A percentile compares a stretch with the other conserved stretches of the same genome.
These are phyloP conservation scores for Junonia oenone DNA, from an alignment of 2,888 invertebrate genomes.

Conservation along the genomic window DNA sequence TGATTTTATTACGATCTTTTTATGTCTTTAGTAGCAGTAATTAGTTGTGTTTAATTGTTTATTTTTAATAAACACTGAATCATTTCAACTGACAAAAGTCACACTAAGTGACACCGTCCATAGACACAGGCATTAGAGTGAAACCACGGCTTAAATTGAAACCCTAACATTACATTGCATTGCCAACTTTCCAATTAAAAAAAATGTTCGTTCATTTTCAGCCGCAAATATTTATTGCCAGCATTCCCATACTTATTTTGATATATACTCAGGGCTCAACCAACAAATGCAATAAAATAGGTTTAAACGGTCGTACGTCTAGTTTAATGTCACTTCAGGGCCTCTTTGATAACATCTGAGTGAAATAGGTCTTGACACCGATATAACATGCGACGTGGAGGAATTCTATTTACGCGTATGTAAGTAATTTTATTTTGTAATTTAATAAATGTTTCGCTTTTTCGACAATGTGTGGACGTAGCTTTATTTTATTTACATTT, in stretches of 20 bases:
- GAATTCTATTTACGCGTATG: neutral
- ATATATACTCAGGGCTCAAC: slow-evolving; percentile 9
- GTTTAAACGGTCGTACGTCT: slow-evolving; percentile 19
- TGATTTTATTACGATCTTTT: neutral
- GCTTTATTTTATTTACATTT: neutral
- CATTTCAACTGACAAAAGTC: too few species aligned
- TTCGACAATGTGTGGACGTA: neutral
- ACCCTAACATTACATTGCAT: too few species aligned
- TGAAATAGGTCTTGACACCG: slow-evolving; percentile 7
- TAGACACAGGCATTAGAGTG: too few species aligned
- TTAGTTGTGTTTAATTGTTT: too few species aligned
- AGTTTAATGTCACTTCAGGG: slow-evolving; percentile 20
- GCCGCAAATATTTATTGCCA: neutral
- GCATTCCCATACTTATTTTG: slow-evolving; percentile 5
- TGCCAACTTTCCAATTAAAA: too few species aligned
- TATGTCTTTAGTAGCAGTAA: neutral
- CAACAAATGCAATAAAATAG: slow-evolving; percentile 17
- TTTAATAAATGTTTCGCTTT: neutral
- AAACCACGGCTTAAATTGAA: too few species aligned
- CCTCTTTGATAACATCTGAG: slow-evolving; percentile 15
- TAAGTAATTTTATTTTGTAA: neutral
- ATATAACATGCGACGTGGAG: neutral
- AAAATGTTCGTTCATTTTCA: too few species aligned
- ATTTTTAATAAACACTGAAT: too few species aligned
- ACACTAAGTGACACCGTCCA: too few species aligned